Percentiles rank a stretch among this genome's conserved stretches.
These are phyloP conservation scores for Sceloporus undulatus DNA, from an alignment of 2,113 vertebrate genomes.

Conservation along the genomic window DNA sequence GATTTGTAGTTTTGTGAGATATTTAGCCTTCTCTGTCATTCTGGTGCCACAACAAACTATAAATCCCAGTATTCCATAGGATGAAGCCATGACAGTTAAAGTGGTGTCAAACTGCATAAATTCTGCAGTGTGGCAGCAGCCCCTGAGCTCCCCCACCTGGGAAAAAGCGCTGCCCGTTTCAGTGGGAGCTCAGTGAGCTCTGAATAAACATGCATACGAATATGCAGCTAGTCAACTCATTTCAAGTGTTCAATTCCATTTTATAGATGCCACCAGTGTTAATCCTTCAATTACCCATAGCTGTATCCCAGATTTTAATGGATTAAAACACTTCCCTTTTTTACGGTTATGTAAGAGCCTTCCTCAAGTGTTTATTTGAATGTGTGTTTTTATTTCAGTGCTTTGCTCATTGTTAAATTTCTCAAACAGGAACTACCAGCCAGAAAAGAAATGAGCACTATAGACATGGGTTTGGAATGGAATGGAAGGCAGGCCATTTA, in stretches of 20 bases:
- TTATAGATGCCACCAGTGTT: constrained; percentile 52
- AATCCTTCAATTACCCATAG: constrained; percentile 53
- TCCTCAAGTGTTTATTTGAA: constrained; percentile 4
- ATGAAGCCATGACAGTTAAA: no score
- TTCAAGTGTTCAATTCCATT: constrained; percentile 58
- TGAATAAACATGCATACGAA: background rate
- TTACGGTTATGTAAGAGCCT: constrained; percentile 37
- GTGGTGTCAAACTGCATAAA: no score
- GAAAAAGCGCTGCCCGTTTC: background rate
- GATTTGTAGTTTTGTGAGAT: no score
- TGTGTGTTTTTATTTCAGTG: constrained; percentile 9
- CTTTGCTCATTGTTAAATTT: background rate
- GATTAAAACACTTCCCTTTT: background rate
- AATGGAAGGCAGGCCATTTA: fast-evolving
- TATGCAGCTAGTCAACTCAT: background rate
- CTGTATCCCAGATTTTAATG: constrained; percentile 47
- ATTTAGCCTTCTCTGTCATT: no score
- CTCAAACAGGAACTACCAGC: fast-evolving
- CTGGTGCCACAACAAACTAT: no score
- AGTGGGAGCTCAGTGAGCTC: background rate
- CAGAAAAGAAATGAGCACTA: fast-evolving
- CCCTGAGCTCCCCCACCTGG: background rate
- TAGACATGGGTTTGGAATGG: background rate
- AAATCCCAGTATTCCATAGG: no score
- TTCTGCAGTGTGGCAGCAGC: no score